Evolutionary conservation across 2,113 vertebrate species (phyloP).

Genomic region (Nicator chloris): DNA sequence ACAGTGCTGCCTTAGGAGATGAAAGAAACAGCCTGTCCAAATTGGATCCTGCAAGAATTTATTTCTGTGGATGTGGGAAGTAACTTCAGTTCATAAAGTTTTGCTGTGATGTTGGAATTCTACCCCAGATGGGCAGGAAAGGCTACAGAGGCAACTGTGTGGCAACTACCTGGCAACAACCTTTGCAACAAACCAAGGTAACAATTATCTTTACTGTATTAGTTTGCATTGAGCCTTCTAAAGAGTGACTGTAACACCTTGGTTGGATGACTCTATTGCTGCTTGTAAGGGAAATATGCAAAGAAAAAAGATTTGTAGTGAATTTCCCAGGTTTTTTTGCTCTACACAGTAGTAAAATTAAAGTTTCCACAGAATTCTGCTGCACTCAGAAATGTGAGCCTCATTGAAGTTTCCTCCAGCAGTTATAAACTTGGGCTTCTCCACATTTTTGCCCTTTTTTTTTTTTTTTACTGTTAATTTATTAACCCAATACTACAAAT

Average conservation of each 20-base stretch:
- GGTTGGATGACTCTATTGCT: fast-evolving
- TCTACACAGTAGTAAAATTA: background rate
- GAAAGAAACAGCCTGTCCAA: background rate
- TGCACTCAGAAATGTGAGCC: fast-evolving
- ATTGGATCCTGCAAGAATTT: background rate
- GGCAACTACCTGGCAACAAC: background rate
- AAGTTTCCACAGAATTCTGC: background rate
- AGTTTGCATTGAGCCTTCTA: background rate
- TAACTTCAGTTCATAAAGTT: background rate
- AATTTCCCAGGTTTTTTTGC: background rate
- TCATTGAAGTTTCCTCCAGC: fast-evolving
- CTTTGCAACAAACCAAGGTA: background rate
- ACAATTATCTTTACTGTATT: background rate
- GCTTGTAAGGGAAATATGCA: fast-evolving
- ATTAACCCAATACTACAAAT: fast-evolving
- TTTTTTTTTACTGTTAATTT: background rate
- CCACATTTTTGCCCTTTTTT: fast-evolving
- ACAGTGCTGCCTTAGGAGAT: background rate
- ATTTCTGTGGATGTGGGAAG: background rate
- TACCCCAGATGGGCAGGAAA: background rate
- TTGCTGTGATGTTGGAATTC: background rate
- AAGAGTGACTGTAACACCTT: fast-evolving
- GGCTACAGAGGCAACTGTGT: fast-evolving
- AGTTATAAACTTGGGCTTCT: background rate
- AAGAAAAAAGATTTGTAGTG: background rate